These are phyloP conservation scores for Hylomyscus alleni DNA, from an alignment of 2,797 vertebrate genomes.

Conservation along the genomic window DNA sequence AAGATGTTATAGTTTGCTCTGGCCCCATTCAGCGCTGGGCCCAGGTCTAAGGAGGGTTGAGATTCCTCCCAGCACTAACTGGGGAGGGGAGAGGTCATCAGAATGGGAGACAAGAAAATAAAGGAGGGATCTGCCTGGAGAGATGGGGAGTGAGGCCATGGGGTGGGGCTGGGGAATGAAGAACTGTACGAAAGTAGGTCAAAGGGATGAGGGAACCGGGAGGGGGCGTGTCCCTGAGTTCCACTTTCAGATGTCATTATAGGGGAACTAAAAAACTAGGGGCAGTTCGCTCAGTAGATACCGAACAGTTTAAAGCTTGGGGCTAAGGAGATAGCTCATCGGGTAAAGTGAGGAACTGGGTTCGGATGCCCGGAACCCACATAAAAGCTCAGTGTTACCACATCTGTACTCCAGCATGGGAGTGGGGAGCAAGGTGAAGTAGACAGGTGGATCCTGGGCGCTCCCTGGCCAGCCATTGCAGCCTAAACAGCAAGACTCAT, in stretches of 20 bases:
- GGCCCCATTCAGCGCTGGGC: neutral
- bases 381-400: neutral
- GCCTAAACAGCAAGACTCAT: neutral
- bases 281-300: neutral
- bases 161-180: neutral
- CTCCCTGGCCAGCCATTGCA: neutral
- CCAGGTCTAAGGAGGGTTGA: neutral
- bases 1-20: neutral
- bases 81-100: neutral
- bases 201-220: slow-evolving; percentile 47
- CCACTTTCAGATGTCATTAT: slow-evolving; percentile 56
- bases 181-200: neutral
- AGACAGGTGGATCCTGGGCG: too few relatives aligned
- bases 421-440: neutral
- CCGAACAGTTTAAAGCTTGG: neutral
- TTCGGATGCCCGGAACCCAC: neutral
- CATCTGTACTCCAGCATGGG: neutral
- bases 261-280: slow-evolving; percentile 41
- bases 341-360: neutral
- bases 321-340: neutral
- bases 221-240: neutral
- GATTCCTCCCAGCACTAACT: neutral
- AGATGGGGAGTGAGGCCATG: neutral
- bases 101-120: neutral
- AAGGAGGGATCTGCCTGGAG: neutral